These are phyloP conservation scores for Pagrus major DNA, from an alignment of 2,113 vertebrate genomes.

Conservation along the genomic window DNA sequence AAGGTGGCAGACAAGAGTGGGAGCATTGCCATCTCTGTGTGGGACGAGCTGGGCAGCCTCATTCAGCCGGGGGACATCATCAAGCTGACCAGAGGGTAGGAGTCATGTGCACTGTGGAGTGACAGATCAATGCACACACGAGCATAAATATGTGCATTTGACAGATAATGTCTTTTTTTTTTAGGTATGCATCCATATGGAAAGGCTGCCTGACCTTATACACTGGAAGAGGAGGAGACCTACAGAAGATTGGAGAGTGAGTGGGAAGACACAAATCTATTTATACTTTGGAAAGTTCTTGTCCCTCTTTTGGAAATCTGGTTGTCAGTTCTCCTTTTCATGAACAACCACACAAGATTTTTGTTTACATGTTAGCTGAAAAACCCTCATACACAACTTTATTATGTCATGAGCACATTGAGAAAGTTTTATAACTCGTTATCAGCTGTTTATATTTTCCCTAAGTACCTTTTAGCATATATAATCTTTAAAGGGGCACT, in stretches of 20 bases:
- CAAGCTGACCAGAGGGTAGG: conserved; percentile 97
- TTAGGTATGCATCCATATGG: conserved; percentile 97
- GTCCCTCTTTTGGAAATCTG: too few species aligned
- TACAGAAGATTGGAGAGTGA: conserved; percentile 99
- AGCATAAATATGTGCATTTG: too few species aligned
- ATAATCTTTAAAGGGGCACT: too few species aligned
- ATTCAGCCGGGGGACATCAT: conserved; percentile 98
- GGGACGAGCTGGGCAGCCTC: conserved; percentile 96
- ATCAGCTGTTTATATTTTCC: not conserved
- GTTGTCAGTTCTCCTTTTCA: too few species aligned
- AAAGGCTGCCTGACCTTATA: conserved; percentile 98
- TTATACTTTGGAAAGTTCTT: not conserved
- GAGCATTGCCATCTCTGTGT: conserved; percentile 98
- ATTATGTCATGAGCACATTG: not conserved
- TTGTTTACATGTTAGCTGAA: not conserved
- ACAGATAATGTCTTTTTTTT: too few species aligned
- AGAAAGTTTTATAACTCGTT: not conserved
- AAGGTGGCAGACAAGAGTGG: conserved; percentile 98
- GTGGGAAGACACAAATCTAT: conserved; percentile 67
- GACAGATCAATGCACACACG: too few species aligned
- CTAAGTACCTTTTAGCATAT: too few species aligned
- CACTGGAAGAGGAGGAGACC: conserved; percentile 96
- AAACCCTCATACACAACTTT: too few species aligned
- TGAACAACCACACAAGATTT: not conserved
- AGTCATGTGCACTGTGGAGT: too few species aligned